These are phyloP conservation scores for Pandemis cinnamomeana DNA, from an alignment of 2,888 invertebrate species.

Conservation along the genomic window DNA sequence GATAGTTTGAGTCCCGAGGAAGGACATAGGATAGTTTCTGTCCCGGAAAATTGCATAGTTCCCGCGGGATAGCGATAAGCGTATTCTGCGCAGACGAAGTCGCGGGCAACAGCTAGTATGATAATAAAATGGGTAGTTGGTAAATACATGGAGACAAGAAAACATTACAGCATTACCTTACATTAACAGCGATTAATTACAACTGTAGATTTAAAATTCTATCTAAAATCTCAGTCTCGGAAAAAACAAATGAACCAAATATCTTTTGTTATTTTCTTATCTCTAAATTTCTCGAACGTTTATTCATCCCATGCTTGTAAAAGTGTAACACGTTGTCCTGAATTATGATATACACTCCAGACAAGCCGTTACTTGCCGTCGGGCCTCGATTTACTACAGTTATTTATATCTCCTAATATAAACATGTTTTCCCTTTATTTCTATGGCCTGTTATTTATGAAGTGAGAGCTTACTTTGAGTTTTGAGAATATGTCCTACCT, in stretches of 20 bases:
- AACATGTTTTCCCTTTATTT: constrained; percentile 37
- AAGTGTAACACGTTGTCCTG: constrained; percentile 35
- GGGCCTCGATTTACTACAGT: constrained; percentile 34
- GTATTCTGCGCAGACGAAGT: too few relatives aligned
- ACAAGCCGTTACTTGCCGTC: constrained; percentile 29
- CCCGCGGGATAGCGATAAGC: too few relatives aligned
- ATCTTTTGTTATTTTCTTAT: background rate
- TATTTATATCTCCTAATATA: constrained; percentile 39
- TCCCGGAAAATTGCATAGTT: too few relatives aligned
- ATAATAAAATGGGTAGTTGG: too few relatives aligned
- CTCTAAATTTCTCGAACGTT: constrained; percentile 17
- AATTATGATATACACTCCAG: constrained; percentile 40
- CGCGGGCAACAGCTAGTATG: too few relatives aligned
- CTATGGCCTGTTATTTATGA: constrained; percentile 36
- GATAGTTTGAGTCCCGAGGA: too few relatives aligned
- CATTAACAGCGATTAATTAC: background rate
- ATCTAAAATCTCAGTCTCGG: background rate
- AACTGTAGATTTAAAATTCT: background rate
- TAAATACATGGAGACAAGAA: too few relatives aligned
- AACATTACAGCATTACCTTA: too few relatives aligned
- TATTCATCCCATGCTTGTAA: constrained; percentile 27
- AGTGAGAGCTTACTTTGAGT: constrained; percentile 28
- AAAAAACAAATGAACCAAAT: background rate
- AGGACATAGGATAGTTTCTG: too few relatives aligned
- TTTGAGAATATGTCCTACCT: background rate